These are phyloP conservation scores for Kryphioiulus occultus DNA, from an alignment of 2,888 invertebrate genomes.

Conservation along the genomic window DNA sequence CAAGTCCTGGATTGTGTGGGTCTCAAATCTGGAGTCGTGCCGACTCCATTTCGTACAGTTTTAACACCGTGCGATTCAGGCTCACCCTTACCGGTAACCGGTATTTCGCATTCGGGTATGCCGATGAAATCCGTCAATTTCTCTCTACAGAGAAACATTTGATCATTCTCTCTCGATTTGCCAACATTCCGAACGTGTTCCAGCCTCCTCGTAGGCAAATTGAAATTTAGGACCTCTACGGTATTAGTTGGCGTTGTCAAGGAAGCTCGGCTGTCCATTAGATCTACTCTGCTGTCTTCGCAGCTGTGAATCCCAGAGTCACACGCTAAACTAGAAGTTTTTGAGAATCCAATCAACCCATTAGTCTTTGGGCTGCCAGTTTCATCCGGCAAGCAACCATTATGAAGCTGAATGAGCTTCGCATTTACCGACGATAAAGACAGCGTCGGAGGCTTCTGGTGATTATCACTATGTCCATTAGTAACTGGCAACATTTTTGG, in stretches of 20 bases:
- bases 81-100: neutral
- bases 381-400: neutral
- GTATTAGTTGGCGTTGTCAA: neutral
- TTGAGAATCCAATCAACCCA: constrained; percentile 37
- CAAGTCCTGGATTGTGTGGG: neutral
- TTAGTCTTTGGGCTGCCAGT: neutral
- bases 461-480: neutral
- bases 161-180: neutral
- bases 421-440: constrained; percentile 9
- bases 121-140: constrained; percentile 33
- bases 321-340: constrained; percentile 46
- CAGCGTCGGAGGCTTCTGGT: neutral
- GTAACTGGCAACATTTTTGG: neutral
- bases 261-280: constrained; percentile 6
- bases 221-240: constrained; percentile 43
- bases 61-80: neutral
- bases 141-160: neutral
- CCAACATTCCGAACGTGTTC: constrained; percentile 52
- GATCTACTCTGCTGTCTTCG: constrained; percentile 43
- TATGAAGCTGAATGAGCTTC: constrained; percentile 13
- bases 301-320: constrained; percentile 53
- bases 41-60: neutral
- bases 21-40: neutral
- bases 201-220: constrained; percentile 10
- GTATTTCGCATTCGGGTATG: neutral